phyloP scores from a whole-genome alignment of 2,113 vertebrate genomes.

The Pholis gunnellus region DNA sequence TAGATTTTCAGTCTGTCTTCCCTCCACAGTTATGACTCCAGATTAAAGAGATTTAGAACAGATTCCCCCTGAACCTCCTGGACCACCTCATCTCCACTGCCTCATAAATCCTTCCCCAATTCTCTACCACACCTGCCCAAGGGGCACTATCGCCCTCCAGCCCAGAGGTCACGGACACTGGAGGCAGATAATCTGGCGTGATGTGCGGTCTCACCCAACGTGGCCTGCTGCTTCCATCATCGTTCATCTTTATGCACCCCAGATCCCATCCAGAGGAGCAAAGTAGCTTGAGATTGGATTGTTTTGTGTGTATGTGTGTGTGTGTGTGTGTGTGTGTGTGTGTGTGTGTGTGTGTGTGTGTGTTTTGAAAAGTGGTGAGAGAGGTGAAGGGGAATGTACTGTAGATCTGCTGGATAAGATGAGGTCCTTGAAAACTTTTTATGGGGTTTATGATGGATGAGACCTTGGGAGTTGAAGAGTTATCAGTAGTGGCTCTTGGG shows the following conservation, averaged over 20 bases:
- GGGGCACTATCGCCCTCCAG: constrained; percentile 9
- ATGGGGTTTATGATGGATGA: constrained; percentile 61
- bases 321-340: constrained; percentile 37
- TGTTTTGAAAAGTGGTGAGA: constrained; percentile 1
- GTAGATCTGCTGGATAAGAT: constrained; percentile 39
- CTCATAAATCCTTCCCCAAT: constrained; percentile 62
- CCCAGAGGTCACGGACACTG: constrained; percentile 65
- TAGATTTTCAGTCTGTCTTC: constrained; percentile 19
- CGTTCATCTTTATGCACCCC: constrained; percentile 75
- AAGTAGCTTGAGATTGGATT: constrained; percentile 64
- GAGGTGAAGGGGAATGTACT: constrained; percentile 40
- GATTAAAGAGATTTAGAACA: constrained; percentile 51
- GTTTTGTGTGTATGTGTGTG: constrained; percentile 26
- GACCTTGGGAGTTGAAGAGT: constrained; percentile 63
- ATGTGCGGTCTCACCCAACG: constrained; percentile 61
- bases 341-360: constrained; percentile 42
- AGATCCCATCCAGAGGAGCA: constrained; percentile 40
- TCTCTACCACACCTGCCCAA: constrained; percentile 21
- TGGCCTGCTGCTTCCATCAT: constrained; percentile 63
- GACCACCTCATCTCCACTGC: constrained; percentile 18
- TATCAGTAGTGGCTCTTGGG: constrained; percentile 32
- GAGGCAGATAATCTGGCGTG: constrained; percentile 63
- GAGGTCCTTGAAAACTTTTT: constrained; percentile 75
- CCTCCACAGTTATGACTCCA: constrained; percentile 20
- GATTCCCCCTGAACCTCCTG: constrained; percentile 42